Evolutionary conservation across 2,888 invertebrate genomes (phyloP).

Genomic region (Drepana falcataria): DNA sequence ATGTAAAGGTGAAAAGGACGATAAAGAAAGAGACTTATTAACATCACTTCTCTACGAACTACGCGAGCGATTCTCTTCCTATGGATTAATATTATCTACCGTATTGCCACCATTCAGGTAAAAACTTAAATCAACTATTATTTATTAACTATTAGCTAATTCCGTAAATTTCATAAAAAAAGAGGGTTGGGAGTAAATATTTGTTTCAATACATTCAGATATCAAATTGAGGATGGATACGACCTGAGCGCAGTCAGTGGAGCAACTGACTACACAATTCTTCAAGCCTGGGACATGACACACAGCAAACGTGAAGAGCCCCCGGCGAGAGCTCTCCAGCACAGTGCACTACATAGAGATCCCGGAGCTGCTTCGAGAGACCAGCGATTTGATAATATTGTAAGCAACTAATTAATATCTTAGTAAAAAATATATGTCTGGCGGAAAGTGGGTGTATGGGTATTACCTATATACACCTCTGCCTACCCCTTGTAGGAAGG

Average conservation of each 20-base stretch:
- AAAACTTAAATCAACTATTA: not conserved
- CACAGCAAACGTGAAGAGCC: conserved; percentile 63
- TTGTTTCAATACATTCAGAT: conserved; percentile 30
- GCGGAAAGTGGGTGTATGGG: too few species aligned
- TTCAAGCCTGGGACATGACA: conserved; percentile 82
- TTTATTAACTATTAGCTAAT: not conserved
- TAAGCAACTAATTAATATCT: conserved; percentile 18
- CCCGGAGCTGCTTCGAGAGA: conserved; percentile 63
- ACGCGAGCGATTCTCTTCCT: conserved; percentile 77
- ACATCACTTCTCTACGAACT: conserved; percentile 79
- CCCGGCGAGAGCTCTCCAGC: conserved; percentile 64
- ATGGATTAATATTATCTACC: conserved; percentile 77
- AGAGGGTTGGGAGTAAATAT: too few species aligned
- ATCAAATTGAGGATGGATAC: conserved; percentile 82
- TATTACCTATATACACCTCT: too few species aligned
- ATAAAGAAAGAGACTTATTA: conserved; percentile 76
- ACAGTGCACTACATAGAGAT: conserved; percentile 71
- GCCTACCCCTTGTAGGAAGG: too few species aligned
- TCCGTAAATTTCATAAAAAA: not conserved
- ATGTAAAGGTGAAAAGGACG: conserved; percentile 59
- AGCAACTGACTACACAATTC: conserved; percentile 82
- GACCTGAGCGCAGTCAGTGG: conserved; percentile 79
- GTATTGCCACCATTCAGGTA: conserved; percentile 80
- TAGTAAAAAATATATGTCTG: too few species aligned
- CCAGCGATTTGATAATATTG: conserved; percentile 68